A percentile compares a stretch with the other conserved stretches of the same genome.
These are phyloP conservation scores for Scomberomorus guttatus DNA, from an alignment of 2,797 vertebrate species.

Conservation along the genomic window DNA sequence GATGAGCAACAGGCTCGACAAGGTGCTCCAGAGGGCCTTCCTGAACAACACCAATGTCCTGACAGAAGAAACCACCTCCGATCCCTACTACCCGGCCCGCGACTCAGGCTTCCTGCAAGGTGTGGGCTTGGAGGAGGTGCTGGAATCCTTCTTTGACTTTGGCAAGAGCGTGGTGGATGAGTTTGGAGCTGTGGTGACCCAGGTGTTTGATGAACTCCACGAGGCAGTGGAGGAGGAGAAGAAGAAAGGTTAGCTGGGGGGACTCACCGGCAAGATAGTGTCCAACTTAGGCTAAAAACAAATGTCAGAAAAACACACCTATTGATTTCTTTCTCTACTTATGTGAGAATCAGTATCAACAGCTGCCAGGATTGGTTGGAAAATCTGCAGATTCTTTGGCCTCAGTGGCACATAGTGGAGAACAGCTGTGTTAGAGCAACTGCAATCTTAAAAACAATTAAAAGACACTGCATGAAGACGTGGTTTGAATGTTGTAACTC, in stretches of 20 bases:
- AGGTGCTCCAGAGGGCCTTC: slow-evolving; percentile 87
- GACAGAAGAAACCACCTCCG: slow-evolving; percentile 41
- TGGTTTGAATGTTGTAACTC: background rate
- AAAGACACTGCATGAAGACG: background rate
- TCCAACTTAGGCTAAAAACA: no score
- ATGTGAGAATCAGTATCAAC: background rate
- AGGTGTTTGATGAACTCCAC: slow-evolving; percentile 83
- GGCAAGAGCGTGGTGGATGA: slow-evolving; percentile 88
- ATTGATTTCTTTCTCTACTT: background rate
- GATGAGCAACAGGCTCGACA: slow-evolving; percentile 87
- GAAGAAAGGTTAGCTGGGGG: slow-evolving; percentile 81
- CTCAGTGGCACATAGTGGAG: background rate
- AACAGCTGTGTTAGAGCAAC: background rate
- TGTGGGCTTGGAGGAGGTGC: slow-evolving; percentile 85
- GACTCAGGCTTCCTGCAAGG: slow-evolving; percentile 82
- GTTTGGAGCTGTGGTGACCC: slow-evolving; percentile 87
- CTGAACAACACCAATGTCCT: slow-evolving; percentile 71
- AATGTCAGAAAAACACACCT: background rate
- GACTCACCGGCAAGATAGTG: background rate
- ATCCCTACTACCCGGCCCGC: slow-evolving; percentile 70
- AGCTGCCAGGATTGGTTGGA: background rate
- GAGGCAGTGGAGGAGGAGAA: slow-evolving; percentile 71
- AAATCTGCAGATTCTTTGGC: background rate
- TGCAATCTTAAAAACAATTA: background rate
- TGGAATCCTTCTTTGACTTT: slow-evolving; percentile 90